Evolutionary conservation across 2,888 invertebrate species (phyloP).

Genomic region (Neuroscelio doddi): DNA sequence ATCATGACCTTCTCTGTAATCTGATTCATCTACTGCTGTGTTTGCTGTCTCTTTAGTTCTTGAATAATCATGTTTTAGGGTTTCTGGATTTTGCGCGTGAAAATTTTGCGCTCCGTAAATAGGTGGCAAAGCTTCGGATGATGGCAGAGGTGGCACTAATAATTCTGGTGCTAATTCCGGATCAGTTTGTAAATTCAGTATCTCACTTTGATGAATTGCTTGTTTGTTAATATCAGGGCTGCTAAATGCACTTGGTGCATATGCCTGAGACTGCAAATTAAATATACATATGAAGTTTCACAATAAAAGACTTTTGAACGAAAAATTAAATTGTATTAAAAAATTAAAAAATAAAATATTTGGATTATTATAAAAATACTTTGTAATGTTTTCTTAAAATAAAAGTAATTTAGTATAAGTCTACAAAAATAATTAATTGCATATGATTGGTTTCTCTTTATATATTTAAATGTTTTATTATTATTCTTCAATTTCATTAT

Average conservation of each 20-base stretch:
- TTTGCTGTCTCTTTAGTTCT: constrained; percentile 2
- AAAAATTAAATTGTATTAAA: too few relatives aligned
- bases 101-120: constrained; percentile 63
- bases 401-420: too few relatives aligned
- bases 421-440: too few relatives aligned
- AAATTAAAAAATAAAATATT: neutral
- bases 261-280: constrained; percentile 63
- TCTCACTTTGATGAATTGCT: constrained; percentile 52
- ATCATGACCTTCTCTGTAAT: constrained; percentile 42
- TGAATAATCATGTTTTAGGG: constrained; percentile 34
- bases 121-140: constrained; percentile 61
- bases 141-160: constrained; percentile 59
- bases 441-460: too few relatives aligned
- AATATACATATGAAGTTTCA: neutral
- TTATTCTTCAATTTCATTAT: neutral
- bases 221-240: constrained; percentile 58
- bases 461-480: neutral
- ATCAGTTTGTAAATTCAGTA: constrained; percentile 52
- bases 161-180: constrained; percentile 57
- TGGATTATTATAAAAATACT: neutral
- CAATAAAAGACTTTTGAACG: neutral
- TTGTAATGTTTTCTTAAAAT: neutral
- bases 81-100: constrained; percentile 30
- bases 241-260: constrained; percentile 56
- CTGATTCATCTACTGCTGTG: constrained; percentile 30